Evolutionary conservation across 2,888 invertebrate species (phyloP).

Genomic region (Eremobia ochroleuca): DNA sequence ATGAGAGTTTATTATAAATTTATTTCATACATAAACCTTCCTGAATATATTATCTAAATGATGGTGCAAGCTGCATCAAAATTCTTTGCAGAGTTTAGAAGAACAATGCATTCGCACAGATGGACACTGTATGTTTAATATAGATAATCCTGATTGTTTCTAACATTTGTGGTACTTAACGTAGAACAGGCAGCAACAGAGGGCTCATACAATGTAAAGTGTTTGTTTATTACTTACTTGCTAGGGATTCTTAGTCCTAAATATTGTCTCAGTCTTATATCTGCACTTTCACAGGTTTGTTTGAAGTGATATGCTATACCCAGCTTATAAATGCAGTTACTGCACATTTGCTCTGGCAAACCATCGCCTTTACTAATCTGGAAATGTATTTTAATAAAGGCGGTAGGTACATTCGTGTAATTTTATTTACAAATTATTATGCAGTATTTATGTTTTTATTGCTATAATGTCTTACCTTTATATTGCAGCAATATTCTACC

Average conservation of each 20-base stretch:
- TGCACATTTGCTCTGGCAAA: slow-evolving; percentile 91
- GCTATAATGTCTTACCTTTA: slow-evolving; percentile 82
- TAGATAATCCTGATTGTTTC: neutral
- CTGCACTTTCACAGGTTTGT: slow-evolving; percentile 92
- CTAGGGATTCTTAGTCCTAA: slow-evolving; percentile 85
- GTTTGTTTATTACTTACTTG: slow-evolving; percentile 74
- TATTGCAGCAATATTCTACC: slow-evolving; percentile 91
- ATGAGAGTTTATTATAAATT: neutral
- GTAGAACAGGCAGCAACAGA: neutral
- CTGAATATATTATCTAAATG: neutral
- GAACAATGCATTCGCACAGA: neutral
- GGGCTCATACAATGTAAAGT: too few relatives aligned
- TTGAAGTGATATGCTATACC: slow-evolving; percentile 92
- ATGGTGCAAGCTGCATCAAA: neutral
- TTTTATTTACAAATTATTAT: neutral
- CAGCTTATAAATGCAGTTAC: slow-evolving; percentile 92
- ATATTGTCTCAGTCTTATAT: slow-evolving; percentile 91
- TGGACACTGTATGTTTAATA: neutral
- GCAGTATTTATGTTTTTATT: neutral
- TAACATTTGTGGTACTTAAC: neutral
- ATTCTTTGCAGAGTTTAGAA: neutral
- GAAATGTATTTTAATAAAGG: slow-evolving; percentile 67
- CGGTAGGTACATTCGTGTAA: neutral
- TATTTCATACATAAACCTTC: neutral
- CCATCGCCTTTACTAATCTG: slow-evolving; percentile 90